Evolutionary conservation across 2,797 vertebrate species (phyloP).

Genomic region (Mus caroli): DNA sequence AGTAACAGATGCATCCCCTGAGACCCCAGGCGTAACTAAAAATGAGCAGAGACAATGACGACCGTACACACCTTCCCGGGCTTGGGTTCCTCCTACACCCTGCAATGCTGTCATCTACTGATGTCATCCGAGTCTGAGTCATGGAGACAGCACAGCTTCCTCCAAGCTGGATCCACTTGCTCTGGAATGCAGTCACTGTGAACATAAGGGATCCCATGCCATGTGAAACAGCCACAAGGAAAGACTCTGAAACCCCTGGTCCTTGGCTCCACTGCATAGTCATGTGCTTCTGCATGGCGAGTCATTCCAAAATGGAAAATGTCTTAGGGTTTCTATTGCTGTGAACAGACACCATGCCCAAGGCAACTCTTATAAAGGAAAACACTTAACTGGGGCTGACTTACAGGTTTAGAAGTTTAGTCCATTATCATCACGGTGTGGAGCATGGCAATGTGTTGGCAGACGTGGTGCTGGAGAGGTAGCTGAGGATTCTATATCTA

Average conservation of each 20-base stretch:
- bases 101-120: neutral
- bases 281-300: neutral
- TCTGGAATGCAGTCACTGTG: neutral
- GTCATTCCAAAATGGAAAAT: neutral
- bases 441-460: neutral
- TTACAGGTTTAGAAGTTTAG: neutral
- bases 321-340: neutral
- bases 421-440: neutral
- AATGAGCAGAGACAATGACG: neutral
- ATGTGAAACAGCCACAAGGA: neutral
- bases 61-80: too few species aligned
- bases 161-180: neutral
- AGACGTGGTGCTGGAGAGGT: neutral
- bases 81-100: neutral
- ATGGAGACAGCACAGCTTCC: neutral
- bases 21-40: neutral
- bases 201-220: neutral
- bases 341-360: neutral
- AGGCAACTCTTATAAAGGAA: neutral
- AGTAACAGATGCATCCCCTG: neutral
- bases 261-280: neutral
- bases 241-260: neutral
- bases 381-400: neutral
- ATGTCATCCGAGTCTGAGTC: neutral
- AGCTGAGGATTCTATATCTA: neutral